phyloP scores from a whole-genome alignment of 2,797 vertebrate species.

The Cephalopachus bancanus region DNA sequence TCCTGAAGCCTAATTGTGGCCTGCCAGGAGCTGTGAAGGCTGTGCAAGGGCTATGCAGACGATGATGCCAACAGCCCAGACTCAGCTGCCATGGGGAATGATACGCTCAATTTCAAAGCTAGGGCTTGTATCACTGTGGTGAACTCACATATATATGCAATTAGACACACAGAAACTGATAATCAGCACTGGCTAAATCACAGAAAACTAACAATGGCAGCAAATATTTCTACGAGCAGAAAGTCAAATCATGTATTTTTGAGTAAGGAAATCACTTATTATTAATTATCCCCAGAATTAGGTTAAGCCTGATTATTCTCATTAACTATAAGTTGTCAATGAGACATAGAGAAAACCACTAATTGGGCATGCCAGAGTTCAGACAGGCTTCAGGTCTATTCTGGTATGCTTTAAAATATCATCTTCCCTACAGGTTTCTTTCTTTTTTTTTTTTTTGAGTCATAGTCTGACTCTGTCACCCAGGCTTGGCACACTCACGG shows the following conservation, averaged over 20 bases:
- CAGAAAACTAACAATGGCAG: not conserved
- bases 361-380: not conserved
- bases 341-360: not conserved
- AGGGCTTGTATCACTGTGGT: not conserved
- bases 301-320: not conserved
- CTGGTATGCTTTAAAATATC: not conserved
- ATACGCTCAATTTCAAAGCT: not conserved
- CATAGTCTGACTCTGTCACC: no score
- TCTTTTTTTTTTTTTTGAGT: not conserved
- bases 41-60: not conserved
- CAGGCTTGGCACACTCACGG: no score
- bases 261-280: not conserved
- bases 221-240: not conserved
- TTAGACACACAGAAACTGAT: not conserved
- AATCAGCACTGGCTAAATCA: not conserved
- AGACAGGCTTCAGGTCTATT: not conserved
- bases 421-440: not conserved
- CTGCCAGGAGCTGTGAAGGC: not conserved
- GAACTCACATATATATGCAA: not conserved
- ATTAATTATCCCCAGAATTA: not conserved
- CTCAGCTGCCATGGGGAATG: not conserved
- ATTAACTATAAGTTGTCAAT: not conserved
- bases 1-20: not conserved
- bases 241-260: not conserved
- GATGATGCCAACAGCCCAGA: no score